phyloP scores from a whole-genome alignment of 2,888 invertebrate genomes.

The Druceiella hillmani region DNA sequence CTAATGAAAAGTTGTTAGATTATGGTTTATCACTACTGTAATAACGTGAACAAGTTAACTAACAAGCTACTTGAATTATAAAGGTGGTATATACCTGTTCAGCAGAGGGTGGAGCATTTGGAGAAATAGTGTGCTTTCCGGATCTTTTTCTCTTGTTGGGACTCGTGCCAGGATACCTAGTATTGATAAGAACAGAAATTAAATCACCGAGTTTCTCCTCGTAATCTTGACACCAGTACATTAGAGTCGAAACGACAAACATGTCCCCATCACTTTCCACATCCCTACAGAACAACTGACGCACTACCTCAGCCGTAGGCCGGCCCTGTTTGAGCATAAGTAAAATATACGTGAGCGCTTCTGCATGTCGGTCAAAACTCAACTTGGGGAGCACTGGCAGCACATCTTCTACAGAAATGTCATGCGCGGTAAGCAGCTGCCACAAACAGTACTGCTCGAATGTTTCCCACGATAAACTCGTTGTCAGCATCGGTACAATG shows the following conservation, averaged over 20 bases:
- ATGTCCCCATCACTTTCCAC: constrained; percentile 71
- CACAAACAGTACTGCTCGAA: constrained; percentile 96
- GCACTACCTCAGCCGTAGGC: constrained; percentile 80
- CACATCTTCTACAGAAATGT: constrained; percentile 87
- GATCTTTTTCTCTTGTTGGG: constrained; percentile 89
- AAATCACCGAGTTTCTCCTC: constrained; percentile 85
- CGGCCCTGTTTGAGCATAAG: constrained; percentile 89
- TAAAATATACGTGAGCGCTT: constrained; percentile 86
- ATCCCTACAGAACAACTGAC: constrained; percentile 74
- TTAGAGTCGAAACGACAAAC: constrained; percentile 86
- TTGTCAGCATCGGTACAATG: constrained; percentile 66
- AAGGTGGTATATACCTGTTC: constrained; percentile 56
- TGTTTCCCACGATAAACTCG: constrained; percentile 92
- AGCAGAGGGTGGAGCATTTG: constrained; percentile 68
- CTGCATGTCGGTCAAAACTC: constrained; percentile 80
- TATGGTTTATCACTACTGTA: too few relatives aligned
- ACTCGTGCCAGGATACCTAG: constrained; percentile 79
- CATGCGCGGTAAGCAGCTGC: constrained; percentile 93
- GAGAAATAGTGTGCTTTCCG: constrained; percentile 63
- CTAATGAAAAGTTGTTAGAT: too few relatives aligned
- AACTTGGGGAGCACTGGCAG: constrained; percentile 70
- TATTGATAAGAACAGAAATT: constrained; percentile 70
- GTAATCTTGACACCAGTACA: constrained; percentile 92
- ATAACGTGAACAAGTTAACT: too few relatives aligned
- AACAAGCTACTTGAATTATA: too few relatives aligned